Percentiles rank a stretch among this genome's conserved stretches.
Evolutionary conservation across 1,140 invertebrate species (phyloP).

Genomic region (Lordiphosa stackelbergi): DNA sequence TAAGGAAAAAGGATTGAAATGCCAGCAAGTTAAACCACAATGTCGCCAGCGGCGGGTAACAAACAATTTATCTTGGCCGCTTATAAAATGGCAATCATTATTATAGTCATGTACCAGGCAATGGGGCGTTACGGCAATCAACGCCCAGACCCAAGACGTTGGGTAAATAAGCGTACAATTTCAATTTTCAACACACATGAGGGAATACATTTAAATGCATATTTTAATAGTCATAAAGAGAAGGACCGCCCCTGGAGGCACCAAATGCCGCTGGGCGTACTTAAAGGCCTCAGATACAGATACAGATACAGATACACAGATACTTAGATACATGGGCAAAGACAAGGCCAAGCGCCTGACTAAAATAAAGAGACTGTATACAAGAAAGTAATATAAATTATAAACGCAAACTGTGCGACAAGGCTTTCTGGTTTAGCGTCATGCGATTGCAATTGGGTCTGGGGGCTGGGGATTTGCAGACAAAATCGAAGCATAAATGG

Average conservation of each 20-base stretch:
- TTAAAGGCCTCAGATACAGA: constrained; percentile 50
- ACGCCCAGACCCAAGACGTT: constrained; percentile 52
- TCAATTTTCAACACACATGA: constrained; percentile 55
- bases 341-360: constrained; percentile 59
- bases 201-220: constrained; percentile 66
- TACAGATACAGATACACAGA: constrained; percentile 16
- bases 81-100: constrained; percentile 70
- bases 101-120: constrained; percentile 70
- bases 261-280: constrained; percentile 57
- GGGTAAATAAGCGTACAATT: constrained; percentile 68
- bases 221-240: constrained; percentile 72
- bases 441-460: constrained; percentile 28
- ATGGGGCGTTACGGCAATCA: constrained; percentile 73
- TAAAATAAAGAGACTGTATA: constrained; percentile 57
- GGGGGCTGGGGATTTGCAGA: background rate
- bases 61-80: constrained; percentile 55
- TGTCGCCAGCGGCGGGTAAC: constrained; percentile 27
- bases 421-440: constrained; percentile 45
- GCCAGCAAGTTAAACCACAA: constrained; percentile 15
- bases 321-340: constrained; percentile 21
- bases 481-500: constrained; percentile 53
- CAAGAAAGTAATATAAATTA: constrained; percentile 66
- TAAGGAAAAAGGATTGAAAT: constrained; percentile 50
- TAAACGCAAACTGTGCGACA: constrained; percentile 73
- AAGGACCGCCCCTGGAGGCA: constrained; percentile 38